Evolutionary conservation across 1,140 invertebrate genomes (phyloP).

Genomic region (Eulimnadia texana): DNA sequence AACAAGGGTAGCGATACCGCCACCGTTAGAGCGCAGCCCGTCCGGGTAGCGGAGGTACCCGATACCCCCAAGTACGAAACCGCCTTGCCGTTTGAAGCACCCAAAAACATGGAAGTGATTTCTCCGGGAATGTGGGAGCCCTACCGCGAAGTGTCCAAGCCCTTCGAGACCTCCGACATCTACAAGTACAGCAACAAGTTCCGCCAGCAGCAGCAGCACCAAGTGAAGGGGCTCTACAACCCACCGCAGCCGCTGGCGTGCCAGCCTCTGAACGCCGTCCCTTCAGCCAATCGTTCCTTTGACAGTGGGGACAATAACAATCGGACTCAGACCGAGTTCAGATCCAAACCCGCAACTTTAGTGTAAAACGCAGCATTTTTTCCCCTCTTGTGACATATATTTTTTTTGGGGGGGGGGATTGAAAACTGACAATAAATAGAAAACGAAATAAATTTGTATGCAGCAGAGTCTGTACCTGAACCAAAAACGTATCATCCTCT

Average conservation of each 20-base stretch:
- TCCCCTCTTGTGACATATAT: no score
- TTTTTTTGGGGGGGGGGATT: no score
- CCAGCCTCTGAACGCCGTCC: constrained; percentile 1
- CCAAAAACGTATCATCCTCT: not conserved
- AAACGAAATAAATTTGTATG: no score
- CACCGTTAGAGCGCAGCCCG: constrained; percentile 12
- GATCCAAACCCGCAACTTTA: constrained; percentile 7
- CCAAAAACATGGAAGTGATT: constrained; percentile 66
- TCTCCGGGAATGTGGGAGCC: constrained; percentile 76
- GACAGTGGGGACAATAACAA: constrained; percentile 1
- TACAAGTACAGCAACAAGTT: constrained; percentile 93
- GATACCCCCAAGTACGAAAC: constrained; percentile 7
- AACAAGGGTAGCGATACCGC: constrained; percentile 2
- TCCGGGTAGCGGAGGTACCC: not conserved
- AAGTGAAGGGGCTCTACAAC: constrained; percentile 5
- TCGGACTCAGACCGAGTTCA: constrained; percentile 1
- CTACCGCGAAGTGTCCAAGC: constrained; percentile 84
- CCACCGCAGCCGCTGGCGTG: constrained; percentile 2
- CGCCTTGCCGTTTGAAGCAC: constrained; percentile 45
- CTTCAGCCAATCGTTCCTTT: not conserved
- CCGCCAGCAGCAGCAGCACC: constrained; percentile 39
- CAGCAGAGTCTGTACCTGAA: not conserved
- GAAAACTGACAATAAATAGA: no score
- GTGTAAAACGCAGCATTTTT: not conserved
- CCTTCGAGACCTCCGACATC: constrained; percentile 92